These are phyloP conservation scores for Pungitius pungitius DNA, from an alignment of 2,113 vertebrate genomes.

Conservation along the genomic window DNA sequence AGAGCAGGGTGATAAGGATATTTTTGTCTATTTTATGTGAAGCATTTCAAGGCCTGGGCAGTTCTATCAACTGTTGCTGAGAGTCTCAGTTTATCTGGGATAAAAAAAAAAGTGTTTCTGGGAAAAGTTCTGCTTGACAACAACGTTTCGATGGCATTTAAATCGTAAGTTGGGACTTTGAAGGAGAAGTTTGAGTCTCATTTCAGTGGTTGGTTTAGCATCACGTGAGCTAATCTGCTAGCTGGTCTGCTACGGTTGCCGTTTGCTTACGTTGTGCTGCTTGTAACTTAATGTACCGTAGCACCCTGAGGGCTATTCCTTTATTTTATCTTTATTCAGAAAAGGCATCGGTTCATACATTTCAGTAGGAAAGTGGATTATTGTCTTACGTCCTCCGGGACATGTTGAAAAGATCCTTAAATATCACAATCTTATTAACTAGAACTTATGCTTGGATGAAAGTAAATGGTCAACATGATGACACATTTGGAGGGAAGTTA, in stretches of 20 bases:
- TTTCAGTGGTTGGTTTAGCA: not conserved
- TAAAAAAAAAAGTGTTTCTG: slow-evolving; percentile 8
- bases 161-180: not conserved
- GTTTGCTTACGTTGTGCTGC: too few relatives aligned
- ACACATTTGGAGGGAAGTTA: not conserved
- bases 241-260: too few relatives aligned
- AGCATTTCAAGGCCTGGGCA: slow-evolving; percentile 67
- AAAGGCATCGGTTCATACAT: not conserved
- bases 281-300: too few relatives aligned
- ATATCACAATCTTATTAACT: not conserved
- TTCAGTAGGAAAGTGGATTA: not conserved
- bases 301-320: too few relatives aligned
- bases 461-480: not conserved
- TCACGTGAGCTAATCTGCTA: not conserved
- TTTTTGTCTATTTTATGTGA: slow-evolving; percentile 68
- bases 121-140: slow-evolving; percentile 6
- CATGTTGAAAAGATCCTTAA: not conserved
- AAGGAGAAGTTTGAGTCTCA: not conserved
- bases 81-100: slow-evolving; percentile 1
- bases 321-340: not conserved
- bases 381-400: not conserved
- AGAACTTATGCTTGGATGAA: too few relatives aligned
- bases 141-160: slow-evolving; percentile 16
- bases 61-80: slow-evolving; percentile 38
- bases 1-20: slow-evolving; percentile 64